Conservation (phyloP, 1,140 invertebrate genomes). For the Camponotus vicinus region DNA sequence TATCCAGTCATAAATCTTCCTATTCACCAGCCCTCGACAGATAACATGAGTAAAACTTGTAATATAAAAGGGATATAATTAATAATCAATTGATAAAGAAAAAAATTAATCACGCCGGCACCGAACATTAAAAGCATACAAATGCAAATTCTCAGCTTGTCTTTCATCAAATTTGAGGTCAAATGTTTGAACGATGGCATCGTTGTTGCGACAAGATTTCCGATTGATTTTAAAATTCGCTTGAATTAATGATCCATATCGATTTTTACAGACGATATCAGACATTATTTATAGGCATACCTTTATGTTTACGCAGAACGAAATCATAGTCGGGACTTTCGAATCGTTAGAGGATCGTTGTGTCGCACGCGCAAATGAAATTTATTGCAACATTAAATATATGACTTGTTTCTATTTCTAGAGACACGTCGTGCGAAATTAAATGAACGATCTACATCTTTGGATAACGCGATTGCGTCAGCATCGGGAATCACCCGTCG, state of each 20-base stretch:
- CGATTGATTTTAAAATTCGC: background rate
- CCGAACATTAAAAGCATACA: background rate
- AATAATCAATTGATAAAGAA: background rate
- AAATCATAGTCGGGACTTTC: constrained; percentile 8
- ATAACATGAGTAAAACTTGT: background rate
- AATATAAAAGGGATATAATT: background rate
- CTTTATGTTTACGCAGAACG: background rate
- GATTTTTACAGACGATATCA: background rate
- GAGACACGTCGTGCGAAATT: constrained; percentile 3
- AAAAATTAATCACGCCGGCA: constrained; percentile 14
- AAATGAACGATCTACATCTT: constrained; percentile 25
- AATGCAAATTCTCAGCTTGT: constrained; percentile 15
- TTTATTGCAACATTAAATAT: constrained; percentile 22
- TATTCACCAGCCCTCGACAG: constrained; percentile 19
- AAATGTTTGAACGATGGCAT: background rate
- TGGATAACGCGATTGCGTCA: constrained; percentile 19
- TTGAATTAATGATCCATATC: background rate
- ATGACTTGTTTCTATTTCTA: constrained; percentile 15
- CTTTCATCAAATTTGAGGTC: constrained; percentile 8
- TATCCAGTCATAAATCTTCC: constrained; percentile 20
- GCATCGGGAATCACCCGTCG: background rate
- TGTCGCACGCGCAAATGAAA: background rate
- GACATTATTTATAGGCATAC: background rate
- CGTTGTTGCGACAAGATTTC: background rate
- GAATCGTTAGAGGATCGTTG: background rate